These are phyloP conservation scores for Caiman crocodilus DNA, from an alignment of 2,797 vertebrate genomes.

Conservation along the genomic window DNA sequence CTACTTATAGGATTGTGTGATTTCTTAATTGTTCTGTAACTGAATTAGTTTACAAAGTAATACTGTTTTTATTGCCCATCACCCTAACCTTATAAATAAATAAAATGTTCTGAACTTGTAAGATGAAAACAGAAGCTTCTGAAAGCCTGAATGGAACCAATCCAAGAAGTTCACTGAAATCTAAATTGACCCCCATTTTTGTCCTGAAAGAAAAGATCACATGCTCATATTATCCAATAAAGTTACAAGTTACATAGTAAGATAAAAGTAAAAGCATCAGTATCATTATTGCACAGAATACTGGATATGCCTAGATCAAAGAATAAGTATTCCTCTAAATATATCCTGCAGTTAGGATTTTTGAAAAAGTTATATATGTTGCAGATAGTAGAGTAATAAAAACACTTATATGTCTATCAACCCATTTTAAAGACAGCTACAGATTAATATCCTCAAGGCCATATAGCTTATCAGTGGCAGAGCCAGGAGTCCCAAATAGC, in stretches of 20 bases:
- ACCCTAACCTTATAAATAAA: too few species aligned
- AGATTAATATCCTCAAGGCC: neutral
- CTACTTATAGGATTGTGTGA: neutral
- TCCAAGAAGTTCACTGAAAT: neutral
- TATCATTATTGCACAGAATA: neutral
- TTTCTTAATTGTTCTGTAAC: neutral
- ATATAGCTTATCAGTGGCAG: neutral
- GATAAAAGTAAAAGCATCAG: neutral
- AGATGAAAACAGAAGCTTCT: neutral
- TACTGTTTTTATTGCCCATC: too few species aligned
- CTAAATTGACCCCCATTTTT: neutral
- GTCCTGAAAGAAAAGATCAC: neutral
- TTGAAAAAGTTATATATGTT: neutral
- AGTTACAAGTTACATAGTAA: neutral
- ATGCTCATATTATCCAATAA: neutral
- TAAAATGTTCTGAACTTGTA: neutral
- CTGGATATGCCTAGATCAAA: neutral
- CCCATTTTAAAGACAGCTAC: neutral
- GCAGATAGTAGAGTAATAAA: neutral
- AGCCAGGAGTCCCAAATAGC: neutral
- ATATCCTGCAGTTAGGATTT: neutral
- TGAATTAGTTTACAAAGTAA: neutral
- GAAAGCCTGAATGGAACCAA: neutral
- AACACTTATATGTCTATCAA: neutral
- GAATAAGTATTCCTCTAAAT: neutral